Percentiles rank a stretch among this genome's conserved stretches.
Conservation (phyloP, 2,113 vertebrate species). For the Semnornis frantzii region DNA sequence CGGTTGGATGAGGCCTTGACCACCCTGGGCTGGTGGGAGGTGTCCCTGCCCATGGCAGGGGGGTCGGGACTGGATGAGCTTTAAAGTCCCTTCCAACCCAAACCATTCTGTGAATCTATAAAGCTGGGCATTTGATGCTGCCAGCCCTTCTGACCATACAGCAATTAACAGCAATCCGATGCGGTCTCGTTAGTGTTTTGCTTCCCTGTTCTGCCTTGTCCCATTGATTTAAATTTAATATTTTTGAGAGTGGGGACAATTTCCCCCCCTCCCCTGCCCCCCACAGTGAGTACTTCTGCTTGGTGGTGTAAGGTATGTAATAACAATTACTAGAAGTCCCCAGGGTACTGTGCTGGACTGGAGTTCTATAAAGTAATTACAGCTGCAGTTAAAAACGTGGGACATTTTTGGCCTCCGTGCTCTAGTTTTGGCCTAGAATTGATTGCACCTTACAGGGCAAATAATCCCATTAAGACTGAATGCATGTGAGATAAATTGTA, state of each 20-base stretch:
- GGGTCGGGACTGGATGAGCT: no score
- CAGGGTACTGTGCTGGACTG: neutral
- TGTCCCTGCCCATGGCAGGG: no score
- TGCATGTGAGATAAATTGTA: neutral
- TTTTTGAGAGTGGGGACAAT: neutral
- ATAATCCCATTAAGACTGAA: slow-evolving; percentile 3
- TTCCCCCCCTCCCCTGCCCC: no score
- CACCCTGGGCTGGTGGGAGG: no score
- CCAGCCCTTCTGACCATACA: neutral
- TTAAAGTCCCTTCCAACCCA: no score
- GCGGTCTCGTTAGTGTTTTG: neutral
- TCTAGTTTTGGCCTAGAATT: neutral
- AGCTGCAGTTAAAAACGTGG: slow-evolving; percentile 9
- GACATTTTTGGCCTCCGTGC: neutral
- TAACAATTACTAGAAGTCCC: slow-evolving; percentile 1
- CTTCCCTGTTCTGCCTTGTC: neutral
- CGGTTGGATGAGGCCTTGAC: no score
- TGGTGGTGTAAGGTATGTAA: neutral
- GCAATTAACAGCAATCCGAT: accelerated
- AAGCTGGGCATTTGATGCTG: neutral
- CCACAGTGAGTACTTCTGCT: neutral
- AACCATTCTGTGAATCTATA: no score
- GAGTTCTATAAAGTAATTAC: slow-evolving; percentile 43
- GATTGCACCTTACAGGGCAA: neutral
- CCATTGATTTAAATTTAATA: neutral